Evolutionary conservation across 2,888 invertebrate genomes (phyloP).

Genomic region (Drosophila algonquin): DNA sequence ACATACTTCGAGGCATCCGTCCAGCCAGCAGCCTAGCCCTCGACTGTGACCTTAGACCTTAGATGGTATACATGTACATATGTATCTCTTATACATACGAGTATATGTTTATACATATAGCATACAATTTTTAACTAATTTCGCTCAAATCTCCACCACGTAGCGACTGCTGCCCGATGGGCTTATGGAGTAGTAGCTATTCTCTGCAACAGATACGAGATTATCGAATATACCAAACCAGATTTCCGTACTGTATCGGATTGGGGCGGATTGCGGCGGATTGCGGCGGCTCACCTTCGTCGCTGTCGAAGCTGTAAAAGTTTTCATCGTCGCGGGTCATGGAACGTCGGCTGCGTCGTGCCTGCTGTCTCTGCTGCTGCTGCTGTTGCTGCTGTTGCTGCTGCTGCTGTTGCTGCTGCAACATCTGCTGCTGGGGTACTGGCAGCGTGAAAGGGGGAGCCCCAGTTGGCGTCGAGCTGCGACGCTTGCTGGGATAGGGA

Average conservation of each 20-base stretch:
- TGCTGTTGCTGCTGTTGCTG: conserved; percentile 29
- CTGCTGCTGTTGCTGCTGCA: conserved; percentile 19
- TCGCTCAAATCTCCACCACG: conserved; percentile 72
- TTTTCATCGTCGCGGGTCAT: conserved; percentile 81
- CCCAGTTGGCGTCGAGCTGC: conserved; percentile 67
- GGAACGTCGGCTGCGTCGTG: conserved; percentile 72
- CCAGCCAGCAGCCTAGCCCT: too few species aligned
- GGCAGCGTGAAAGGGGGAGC: conserved; percentile 19
- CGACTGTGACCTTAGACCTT: too few species aligned
- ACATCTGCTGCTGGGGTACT: background rate
- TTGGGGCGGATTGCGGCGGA: background rate
- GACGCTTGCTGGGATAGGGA: conserved; percentile 72
- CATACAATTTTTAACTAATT: background rate
- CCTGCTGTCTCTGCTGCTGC: conserved; percentile 21
- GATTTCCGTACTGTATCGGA: too few species aligned
- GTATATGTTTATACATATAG: background rate
- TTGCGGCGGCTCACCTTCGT: conserved; percentile 75
- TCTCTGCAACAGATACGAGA: conserved; percentile 60
- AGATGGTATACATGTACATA: too few species aligned
- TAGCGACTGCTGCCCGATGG: conserved; percentile 80
- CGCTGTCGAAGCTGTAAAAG: conserved; percentile 83
- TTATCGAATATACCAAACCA: background rate
- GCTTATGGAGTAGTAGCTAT: conserved; percentile 81
- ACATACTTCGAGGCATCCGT: too few species aligned
- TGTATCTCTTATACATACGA: too few species aligned